Conservation (phyloP, 2,113 vertebrate genomes). For the Buteo buteo region DNA sequence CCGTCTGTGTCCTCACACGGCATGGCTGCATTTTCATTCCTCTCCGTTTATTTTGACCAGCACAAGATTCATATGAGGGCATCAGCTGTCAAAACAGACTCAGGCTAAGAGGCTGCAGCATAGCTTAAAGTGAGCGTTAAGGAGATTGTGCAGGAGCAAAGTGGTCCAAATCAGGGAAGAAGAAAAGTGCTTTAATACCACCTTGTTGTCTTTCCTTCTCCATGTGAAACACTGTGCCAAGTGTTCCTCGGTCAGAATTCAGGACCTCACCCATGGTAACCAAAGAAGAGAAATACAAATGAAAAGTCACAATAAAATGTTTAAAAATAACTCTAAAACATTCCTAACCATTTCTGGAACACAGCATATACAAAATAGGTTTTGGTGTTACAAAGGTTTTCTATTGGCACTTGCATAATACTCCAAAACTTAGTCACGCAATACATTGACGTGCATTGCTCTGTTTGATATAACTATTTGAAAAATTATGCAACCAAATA, state of each 20-base stretch:
- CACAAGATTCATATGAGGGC: not conserved
- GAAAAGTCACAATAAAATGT: slow-evolving; percentile 37
- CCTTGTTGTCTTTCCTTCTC: not conserved
- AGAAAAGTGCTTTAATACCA: not conserved
- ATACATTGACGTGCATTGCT: not conserved
- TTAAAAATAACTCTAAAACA: slow-evolving; percentile 52
- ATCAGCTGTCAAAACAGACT: not conserved
- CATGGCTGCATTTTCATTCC: not conserved
- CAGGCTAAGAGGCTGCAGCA: not conserved
- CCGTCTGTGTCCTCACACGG: not conserved
- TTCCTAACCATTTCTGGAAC: slow-evolving; percentile 41
- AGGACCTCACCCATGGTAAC: not conserved
- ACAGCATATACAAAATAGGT: not conserved
- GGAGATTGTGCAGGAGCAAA: not conserved
- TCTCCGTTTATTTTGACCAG: not conserved
- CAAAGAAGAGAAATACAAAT: slow-evolving; percentile 16
- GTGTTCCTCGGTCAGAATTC: not conserved
- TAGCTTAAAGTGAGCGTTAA: not conserved
- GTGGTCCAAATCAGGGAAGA: not conserved
- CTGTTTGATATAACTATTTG: not conserved
- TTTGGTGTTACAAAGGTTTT: not conserved
- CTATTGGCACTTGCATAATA: not conserved
- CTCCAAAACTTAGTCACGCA: not conserved
- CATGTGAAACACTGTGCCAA: not conserved
- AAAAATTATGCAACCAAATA: not conserved